Evolutionary conservation across 1,140 invertebrate genomes (phyloP), one percentile per base, ranked within the genome.

Genomic region (Diabrotica virgifera): DNA sequence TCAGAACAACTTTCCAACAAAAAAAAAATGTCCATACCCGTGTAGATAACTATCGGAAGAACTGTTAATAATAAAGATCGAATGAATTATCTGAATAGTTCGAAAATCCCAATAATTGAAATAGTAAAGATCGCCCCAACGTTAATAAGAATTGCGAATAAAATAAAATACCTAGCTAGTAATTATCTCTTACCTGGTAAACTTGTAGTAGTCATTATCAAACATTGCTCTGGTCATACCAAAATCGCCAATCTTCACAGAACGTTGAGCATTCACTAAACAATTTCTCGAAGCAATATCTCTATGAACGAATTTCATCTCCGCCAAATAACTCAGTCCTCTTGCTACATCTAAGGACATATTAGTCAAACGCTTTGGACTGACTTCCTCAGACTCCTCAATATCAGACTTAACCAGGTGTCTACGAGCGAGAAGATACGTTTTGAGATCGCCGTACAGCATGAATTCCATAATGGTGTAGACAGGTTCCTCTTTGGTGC

Each of bases 391-490:
- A 12, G 82, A 84, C 56, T 89, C 89, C 59, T 91, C 88, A 14
- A 85, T 83, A 52, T 83, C 83, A 59, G 88, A 87, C 64, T 87
- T 89, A 0, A 93, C 91, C 68, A 95, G 81, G 78, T 93, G 90
- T 58, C 94, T 85, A 62, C 94, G 82, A 0, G 90, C 91, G 35
- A 96, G 78, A 50, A 97, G 81, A 78, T 90, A 96, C 0, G 90
- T 94, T 79, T 95, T 96, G 61, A 97, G 77, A 77, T 96, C 94
- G 14, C 95, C 95, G 70, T 95, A 95, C 52, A 96, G 83, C 90
- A 96, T 95, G 68, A 95, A 95, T 77, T 97, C 94, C 88, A 97
- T 95, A 0, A 97, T 87, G 5, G 93, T 94, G 73, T 92, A 92
- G 11, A 95, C 87, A 0, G 94, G 93, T 68, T 95, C 91, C 52